Conservation (phyloP, 2,888 invertebrate species). For the Smittia aterrima region DNA sequence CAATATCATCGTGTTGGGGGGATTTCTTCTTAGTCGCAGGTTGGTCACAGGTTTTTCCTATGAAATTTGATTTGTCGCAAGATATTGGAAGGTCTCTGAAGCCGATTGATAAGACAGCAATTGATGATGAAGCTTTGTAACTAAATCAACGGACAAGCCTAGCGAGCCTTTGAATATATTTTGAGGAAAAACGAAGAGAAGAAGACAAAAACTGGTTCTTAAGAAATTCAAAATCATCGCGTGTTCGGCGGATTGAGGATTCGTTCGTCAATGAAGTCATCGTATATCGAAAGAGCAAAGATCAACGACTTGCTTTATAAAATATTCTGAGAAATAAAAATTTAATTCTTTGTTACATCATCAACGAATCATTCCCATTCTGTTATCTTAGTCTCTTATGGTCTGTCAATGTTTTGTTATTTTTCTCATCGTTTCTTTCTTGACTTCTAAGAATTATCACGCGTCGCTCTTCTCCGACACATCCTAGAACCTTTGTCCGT, state of each 20-base stretch:
- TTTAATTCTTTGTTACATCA: too few relatives aligned
- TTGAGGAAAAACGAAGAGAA: not conserved
- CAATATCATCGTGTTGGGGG: conserved; percentile 21
- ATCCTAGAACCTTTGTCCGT: not conserved
- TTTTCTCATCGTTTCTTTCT: not conserved
- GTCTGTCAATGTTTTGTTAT: not conserved
- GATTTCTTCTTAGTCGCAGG: not conserved
- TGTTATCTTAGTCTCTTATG: not conserved
- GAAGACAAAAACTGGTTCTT: conserved; percentile 34
- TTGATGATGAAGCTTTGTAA: not conserved
- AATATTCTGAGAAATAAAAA: too few relatives aligned
- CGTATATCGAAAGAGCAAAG: not conserved
- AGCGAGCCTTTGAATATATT: not conserved
- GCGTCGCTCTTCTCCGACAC: not conserved
- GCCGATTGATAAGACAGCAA: not conserved
- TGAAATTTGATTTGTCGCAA: not conserved
- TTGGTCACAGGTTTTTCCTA: not conserved
- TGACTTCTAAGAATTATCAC: conserved; percentile 6
- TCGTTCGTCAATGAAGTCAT: not conserved
- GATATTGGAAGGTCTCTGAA: too few relatives aligned
- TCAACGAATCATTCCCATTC: not conserved
- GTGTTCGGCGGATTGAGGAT: not conserved
- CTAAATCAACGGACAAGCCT: not conserved
- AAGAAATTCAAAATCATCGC: conserved; percentile 31
- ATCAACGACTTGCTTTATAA: too few relatives aligned